Percentiles rank a stretch among this genome's conserved stretches.
Evolutionary conservation across 2,888 invertebrate species (phyloP).

Genomic region (Blastobasis lacticolella): DNA sequence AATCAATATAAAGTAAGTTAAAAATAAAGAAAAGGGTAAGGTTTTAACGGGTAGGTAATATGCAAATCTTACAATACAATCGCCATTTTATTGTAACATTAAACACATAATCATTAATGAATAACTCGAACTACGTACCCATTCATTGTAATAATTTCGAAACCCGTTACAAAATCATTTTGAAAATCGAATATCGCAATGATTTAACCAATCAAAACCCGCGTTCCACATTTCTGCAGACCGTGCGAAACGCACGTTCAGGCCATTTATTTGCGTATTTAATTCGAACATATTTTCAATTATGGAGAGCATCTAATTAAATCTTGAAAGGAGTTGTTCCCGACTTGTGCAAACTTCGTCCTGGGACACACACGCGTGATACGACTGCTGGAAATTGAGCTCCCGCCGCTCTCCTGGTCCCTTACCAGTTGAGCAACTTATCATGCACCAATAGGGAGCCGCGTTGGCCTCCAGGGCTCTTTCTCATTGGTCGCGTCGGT

Average conservation of each 20-base stretch:
- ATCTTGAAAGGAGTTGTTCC: constrained; percentile 53
- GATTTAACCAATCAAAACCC: background rate
- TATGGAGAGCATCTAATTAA: constrained; percentile 55
- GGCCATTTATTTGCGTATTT: constrained; percentile 48
- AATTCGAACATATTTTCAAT: constrained; percentile 60
- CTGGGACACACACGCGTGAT: constrained; percentile 35
- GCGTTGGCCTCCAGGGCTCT: constrained; percentile 18
- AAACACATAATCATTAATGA: background rate
- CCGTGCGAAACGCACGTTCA: constrained; percentile 29
- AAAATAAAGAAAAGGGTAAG: too few species aligned
- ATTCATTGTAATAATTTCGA: too few species aligned
- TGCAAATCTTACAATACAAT: background rate
- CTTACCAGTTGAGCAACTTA: too few species aligned
- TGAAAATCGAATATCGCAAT: background rate
- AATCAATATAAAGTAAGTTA: too few species aligned
- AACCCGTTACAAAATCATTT: too few species aligned
- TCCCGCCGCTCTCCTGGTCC: constrained; percentile 9
- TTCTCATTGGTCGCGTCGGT: constrained; percentile 31
- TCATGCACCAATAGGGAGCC: too few species aligned
- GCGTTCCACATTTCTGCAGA: constrained; percentile 12
- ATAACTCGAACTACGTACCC: too few species aligned
- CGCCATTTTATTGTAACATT: background rate
- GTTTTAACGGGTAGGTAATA: too few species aligned
- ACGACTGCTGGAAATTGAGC: constrained; percentile 31
- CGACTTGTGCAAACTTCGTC: constrained; percentile 47